These are phyloP conservation scores for Cricetomys ansorgei DNA, from an alignment of 2,113 vertebrate species.

Conservation along the genomic window DNA sequence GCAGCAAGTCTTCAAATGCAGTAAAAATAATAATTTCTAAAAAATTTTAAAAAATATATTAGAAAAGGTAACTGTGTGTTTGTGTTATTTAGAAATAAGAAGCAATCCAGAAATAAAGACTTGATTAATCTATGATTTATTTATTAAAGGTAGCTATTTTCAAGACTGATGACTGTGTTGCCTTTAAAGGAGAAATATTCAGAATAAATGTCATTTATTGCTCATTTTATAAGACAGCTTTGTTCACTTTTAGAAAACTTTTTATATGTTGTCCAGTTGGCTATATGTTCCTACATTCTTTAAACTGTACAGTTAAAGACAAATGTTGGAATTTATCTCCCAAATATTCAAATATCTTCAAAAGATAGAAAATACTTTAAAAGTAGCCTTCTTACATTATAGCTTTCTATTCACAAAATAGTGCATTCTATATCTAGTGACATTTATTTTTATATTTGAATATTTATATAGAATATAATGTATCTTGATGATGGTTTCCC, in stretches of 20 bases:
- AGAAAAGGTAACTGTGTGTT: constrained; percentile 38
- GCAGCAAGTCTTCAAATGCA: not conserved
- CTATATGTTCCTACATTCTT: not conserved
- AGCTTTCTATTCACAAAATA: not conserved
- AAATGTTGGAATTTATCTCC: not conserved
- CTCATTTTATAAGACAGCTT: not conserved
- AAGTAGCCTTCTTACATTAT: not conserved
- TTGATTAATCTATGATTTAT: not conserved
- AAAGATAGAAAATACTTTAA: not conserved
- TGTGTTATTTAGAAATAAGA: not conserved
- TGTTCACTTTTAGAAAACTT: not conserved
- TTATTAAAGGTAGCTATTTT: not conserved
- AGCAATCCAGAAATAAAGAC: not conserved
- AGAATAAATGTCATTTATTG: not conserved
- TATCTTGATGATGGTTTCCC: not conserved
- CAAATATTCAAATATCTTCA: not conserved
- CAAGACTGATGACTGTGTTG: not conserved
- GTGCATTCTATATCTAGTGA: not conserved
- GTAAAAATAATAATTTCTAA: not conserved
- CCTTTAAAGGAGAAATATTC: constrained; percentile 3
- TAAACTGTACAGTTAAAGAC: no score
- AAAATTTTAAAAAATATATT: not conserved
- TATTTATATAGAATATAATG: not conserved
- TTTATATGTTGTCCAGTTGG: not conserved
- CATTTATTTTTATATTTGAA: not conserved